Evolutionary conservation across 2,888 invertebrate genomes (phyloP).

Genomic region (Cyrtodaria siliqua): DNA sequence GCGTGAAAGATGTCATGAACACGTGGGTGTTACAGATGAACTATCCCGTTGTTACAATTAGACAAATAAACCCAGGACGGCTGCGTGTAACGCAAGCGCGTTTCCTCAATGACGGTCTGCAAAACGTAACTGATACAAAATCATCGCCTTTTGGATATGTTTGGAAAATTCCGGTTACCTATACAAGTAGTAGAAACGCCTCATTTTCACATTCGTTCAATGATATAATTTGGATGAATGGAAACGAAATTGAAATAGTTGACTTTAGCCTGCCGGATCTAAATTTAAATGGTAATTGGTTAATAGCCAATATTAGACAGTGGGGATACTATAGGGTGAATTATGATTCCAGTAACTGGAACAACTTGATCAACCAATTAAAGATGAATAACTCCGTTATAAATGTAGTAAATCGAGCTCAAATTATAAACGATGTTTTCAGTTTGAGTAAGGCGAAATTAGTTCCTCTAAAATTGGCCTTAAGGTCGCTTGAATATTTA

Average conservation of each 20-base stretch:
- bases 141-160: constrained; percentile 23
- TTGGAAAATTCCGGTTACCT: constrained; percentile 33
- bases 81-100: no score
- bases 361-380: constrained; percentile 20
- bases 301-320: constrained; percentile 37
- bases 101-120: constrained; percentile 14
- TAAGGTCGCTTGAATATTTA: constrained; percentile 28
- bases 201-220: constrained; percentile 13
- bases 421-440: constrained; percentile 38
- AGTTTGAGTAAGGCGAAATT: constrained; percentile 37
- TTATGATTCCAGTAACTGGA: constrained; percentile 34
- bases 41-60: constrained; percentile 39
- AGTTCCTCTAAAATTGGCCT: constrained; percentile 14
- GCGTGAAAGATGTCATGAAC: constrained; percentile 33
- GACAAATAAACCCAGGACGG: no score
- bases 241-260: not conserved
- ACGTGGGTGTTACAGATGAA: constrained; percentile 50
- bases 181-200: constrained; percentile 17
- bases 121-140: constrained; percentile 22
- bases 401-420: constrained; percentile 36
- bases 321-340: constrained; percentile 44
- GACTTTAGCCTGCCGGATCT: constrained; percentile 15
- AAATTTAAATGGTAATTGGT: constrained; percentile 19
- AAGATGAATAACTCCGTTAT: constrained; percentile 13
- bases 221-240: constrained; percentile 42